Percentiles rank a stretch among this genome's conserved stretches.
These are phyloP conservation scores for Crepidodera aurea DNA, from an alignment of 2,888 invertebrate genomes.

Conservation along the genomic window DNA sequence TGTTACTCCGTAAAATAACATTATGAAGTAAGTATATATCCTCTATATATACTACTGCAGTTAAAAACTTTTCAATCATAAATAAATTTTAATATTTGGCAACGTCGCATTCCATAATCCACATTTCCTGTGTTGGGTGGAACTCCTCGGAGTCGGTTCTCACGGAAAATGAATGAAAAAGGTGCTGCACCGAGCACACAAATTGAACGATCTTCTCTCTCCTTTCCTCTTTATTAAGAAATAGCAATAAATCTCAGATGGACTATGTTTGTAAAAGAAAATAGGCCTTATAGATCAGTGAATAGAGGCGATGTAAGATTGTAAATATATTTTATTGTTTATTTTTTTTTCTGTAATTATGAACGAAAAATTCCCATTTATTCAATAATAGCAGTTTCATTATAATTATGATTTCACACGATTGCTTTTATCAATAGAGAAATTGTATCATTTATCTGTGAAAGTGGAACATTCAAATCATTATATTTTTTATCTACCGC, in stretches of 20 bases:
- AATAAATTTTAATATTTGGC: background rate
- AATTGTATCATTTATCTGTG: constrained; percentile 32
- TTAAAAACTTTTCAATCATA: no score
- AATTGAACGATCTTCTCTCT: constrained; percentile 12
- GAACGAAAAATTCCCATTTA: constrained; percentile 33
- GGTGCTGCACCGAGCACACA: background rate
- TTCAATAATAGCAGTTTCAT: constrained; percentile 22
- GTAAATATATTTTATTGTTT: background rate
- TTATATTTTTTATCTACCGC: constrained; percentile 34
- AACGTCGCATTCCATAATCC: constrained; percentile 14
- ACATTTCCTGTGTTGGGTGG: constrained; percentile 9
- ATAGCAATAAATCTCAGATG: constrained; percentile 12
- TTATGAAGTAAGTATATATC: no score
- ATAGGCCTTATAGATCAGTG: background rate
- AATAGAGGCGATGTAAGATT: background rate
- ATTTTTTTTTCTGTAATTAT: constrained; percentile 21
- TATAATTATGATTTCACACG: constrained; percentile 33
- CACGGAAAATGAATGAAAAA: background rate
- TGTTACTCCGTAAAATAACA: no score
- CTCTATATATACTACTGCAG: no score
- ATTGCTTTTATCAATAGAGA: constrained; percentile 33
- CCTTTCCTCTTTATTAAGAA: constrained; percentile 7
- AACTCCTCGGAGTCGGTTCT: constrained; percentile 6
- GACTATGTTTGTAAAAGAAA: constrained; percentile 7
- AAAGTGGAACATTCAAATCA: constrained; percentile 34